Conservation (phyloP, 35 echinoderm and acorn worm genomes). For the Holothuria glaberrima region DNA sequence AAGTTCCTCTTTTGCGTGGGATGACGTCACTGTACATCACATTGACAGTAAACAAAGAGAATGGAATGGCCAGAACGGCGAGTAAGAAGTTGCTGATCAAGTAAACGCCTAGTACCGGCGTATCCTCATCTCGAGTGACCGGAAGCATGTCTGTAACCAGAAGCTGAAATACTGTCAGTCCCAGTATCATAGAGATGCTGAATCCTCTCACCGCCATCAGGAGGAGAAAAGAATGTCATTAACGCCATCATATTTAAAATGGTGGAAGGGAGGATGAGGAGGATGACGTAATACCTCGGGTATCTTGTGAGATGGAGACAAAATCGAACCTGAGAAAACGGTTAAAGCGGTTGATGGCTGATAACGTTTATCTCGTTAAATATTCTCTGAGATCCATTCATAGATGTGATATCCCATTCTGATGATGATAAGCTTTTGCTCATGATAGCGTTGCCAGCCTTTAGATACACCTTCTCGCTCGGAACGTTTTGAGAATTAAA, state of each 20-base stretch:
- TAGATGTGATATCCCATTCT: neutral
- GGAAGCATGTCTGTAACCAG: slow-evolving; percentile 33
- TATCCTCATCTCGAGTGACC: neutral
- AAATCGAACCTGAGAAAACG: neutral
- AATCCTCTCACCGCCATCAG: slow-evolving; percentile 47
- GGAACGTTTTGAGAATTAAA: slow-evolving; percentile 23
- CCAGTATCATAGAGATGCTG: slow-evolving; percentile 30
- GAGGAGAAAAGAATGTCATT: slow-evolving; percentile 27
- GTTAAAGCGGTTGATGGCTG: neutral
- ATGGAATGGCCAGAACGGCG: slow-evolving; percentile 7
- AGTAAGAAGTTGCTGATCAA: neutral
- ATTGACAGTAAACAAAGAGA: neutral
- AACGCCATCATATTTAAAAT: slow-evolving; percentile 1
- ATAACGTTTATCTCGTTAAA: neutral
- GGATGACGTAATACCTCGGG: slow-evolving; percentile 6
- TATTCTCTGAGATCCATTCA: neutral
- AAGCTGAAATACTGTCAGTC: slow-evolving; percentile 31
- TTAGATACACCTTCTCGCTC: neutral
- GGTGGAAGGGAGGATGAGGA: neutral
- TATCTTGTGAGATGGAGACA: neutral
- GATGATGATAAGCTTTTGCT: neutral
- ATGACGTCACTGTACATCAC: neutral
- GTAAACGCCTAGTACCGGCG: neutral
- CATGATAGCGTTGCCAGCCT: neutral
- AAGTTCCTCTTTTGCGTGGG: neutral